Base-by-base conservation (phyloP, 2,113 vertebrate species). In the Eptesicus fuscus region DNA sequence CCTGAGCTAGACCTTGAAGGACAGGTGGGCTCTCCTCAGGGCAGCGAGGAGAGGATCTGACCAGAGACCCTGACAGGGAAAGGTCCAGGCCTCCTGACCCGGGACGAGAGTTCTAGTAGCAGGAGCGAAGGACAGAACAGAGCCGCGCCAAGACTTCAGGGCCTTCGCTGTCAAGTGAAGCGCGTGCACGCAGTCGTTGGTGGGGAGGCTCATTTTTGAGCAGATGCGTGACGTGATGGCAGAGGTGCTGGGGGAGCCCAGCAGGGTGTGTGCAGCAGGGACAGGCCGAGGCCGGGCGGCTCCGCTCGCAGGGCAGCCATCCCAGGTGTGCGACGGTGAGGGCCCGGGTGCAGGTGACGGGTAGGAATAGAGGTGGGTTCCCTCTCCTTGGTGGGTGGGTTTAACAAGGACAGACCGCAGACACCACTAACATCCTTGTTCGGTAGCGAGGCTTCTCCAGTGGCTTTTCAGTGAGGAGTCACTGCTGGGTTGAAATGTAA, bases 261-360 rank as follows among this genome's bases (percentile, higher is more conserved):
- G 53, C 53, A 23, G 53, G 53, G 20, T 22, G 20, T 23, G 53
- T 56, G 53, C 11, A 6, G 51, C 1, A 1, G 12, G 28, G 30
- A 35, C 83, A 67, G 35, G 42, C n/a, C 32, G 10, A 40, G 12
- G 71, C 77, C 49, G 20, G 22, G 35, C 51, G 28, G 16, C 40
- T 40, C 37, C 4, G 17, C 20, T 9, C 2, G 1, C 30, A 30
- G 16, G 5, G 16, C 9, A 37, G 3, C 11, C 3, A 0, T 22
- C 9, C 44, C 70, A n/a, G 5, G 23, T 37, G 9, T 28, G 63
- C 42, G 87, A 42, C 16, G 1, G 0, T 14, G 42, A 63, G 87
- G 49, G 44, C 67, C 77, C 56, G 3, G 18, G 20, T 44, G 32
- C 42, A 28, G 17, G 37, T 59, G 30, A 23, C 22, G 3, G 35